Evolutionary conservation across 2,888 invertebrate species (phyloP).

Genomic region (Andrena minutula): DNA sequence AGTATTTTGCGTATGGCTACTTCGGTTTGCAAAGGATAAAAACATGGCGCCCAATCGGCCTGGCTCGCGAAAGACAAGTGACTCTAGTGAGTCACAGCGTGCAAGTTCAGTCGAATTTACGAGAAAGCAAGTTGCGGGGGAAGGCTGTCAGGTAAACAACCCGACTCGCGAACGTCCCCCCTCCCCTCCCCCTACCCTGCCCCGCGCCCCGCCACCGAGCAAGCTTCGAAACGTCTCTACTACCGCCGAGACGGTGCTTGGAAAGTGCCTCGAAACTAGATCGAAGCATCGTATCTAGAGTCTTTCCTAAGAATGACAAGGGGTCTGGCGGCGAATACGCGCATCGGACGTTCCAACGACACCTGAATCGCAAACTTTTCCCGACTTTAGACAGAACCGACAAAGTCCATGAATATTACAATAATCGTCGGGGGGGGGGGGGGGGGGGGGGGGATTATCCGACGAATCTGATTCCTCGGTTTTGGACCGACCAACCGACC

Average conservation of each 20-base stretch:
- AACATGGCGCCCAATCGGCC: constrained; percentile 71
- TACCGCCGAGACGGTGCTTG: background rate
- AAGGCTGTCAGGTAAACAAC: constrained; percentile 42
- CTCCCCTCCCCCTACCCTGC: background rate
- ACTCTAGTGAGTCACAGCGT: constrained; percentile 63
- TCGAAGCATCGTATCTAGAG: background rate
- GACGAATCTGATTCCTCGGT: constrained; percentile 64
- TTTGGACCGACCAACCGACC: constrained; percentile 19
- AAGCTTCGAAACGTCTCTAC: background rate
- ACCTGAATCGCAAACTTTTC: background rate
- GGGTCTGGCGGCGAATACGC: background rate
- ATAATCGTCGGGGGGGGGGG: background rate
- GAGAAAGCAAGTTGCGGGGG: constrained; percentile 61
- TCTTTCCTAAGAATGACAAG: background rate
- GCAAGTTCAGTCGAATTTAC: constrained; percentile 47
- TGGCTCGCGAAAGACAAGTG: constrained; percentile 65
- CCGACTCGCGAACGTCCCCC: background rate
- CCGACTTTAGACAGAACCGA: background rate
- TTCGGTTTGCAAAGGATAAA: constrained; percentile 62
- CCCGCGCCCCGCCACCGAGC: too few species aligned
- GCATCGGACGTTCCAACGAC: background rate
- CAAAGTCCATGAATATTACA: constrained; percentile 21
- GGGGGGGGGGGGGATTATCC: constrained; percentile 42
- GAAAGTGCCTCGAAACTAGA: background rate
- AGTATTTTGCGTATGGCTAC: constrained; percentile 47